Evolutionary conservation across 2,888 invertebrate genomes (phyloP).

Genomic region (Tetanocera ferruginea): DNA sequence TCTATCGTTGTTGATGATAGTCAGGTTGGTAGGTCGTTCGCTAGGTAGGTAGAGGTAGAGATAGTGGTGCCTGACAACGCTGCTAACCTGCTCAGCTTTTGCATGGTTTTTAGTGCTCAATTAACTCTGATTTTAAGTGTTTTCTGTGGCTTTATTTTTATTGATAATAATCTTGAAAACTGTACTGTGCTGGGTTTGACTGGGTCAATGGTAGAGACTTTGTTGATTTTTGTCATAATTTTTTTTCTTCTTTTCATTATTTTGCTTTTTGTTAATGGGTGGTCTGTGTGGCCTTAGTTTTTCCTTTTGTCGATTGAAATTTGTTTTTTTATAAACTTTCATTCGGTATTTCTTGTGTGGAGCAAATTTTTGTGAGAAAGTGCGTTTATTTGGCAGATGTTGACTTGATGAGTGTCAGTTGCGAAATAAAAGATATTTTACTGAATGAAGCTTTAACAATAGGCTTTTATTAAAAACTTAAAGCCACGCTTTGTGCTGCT

Average conservation of each 20-base stretch:
- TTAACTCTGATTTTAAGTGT: constrained; percentile 61
- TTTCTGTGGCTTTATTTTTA: constrained; percentile 35
- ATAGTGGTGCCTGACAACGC: neutral
- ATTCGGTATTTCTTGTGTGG: neutral
- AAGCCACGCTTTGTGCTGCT: too few relatives aligned
- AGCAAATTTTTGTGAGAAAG: too few relatives aligned
- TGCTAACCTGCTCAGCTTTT: constrained; percentile 20
- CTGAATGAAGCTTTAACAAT: too few relatives aligned
- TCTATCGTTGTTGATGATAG: neutral
- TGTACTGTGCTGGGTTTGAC: neutral
- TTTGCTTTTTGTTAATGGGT: neutral
- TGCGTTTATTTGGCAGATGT: too few relatives aligned
- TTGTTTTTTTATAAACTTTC: constrained; percentile 9
- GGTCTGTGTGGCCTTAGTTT: constrained; percentile 33
- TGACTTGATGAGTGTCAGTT: too few relatives aligned
- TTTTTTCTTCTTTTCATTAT: neutral
- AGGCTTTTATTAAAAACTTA: too few relatives aligned
- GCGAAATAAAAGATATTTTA: too few relatives aligned
- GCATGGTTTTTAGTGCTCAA: constrained; percentile 46
- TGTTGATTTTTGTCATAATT: neutral
- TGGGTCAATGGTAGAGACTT: neutral
- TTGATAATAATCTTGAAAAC: constrained; percentile 40
- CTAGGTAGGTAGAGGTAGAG: neutral
- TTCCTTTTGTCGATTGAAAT: neutral
- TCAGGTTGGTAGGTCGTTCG: neutral